Base-by-base conservation (phyloP, 1,140 invertebrate species). In the Microplitis mediator region DNA sequence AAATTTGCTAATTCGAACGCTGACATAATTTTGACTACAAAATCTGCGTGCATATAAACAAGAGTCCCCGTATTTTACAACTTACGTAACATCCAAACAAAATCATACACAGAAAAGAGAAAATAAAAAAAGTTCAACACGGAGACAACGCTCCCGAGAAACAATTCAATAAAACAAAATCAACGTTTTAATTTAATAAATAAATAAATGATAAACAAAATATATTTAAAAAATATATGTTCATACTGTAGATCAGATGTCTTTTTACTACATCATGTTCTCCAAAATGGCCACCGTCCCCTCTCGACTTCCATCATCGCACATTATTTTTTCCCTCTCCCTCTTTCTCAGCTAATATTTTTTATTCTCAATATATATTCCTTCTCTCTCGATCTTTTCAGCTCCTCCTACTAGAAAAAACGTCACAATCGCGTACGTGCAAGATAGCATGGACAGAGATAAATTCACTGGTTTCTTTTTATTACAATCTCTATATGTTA, bases 271-370 rank as follows among this genome's bases (percentile, higher is more conserved):
- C 71, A 78, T 50, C 73, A 77, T 69, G 78, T 82, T 82, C 80
- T 82, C 81, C 80, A 82, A 82, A 79, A 83, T 83, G 81, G 80
- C 80, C 75, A 75, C 67, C 4, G 64, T 45, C 39, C 63, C 73
- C 69, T 65, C 70, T 54, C 67, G 56, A 45, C 60, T 61, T 8
- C 23, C 23, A 23, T 23, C 23, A 23, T 23, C n/a, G 16, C 14
- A 64, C 39, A 50, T 50, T 50, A 23, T 13, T 51, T 31, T 50
- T 65, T 23, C 36, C 45, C 8, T 56, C 32, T 78, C 74, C 68
- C 66, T 58, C 36, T 56, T 66, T 61, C 32, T 36, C 36, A 51
- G 11, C 45, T 56, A 39, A 31, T 62, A 32, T 14, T 45, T 71
- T 11, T 71, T 63, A 16, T 4, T 60, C 5, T 45, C 39, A 2